Evolutionary conservation across 2,888 invertebrate species (phyloP).

Genomic region (Ceriagrion tenellum): DNA sequence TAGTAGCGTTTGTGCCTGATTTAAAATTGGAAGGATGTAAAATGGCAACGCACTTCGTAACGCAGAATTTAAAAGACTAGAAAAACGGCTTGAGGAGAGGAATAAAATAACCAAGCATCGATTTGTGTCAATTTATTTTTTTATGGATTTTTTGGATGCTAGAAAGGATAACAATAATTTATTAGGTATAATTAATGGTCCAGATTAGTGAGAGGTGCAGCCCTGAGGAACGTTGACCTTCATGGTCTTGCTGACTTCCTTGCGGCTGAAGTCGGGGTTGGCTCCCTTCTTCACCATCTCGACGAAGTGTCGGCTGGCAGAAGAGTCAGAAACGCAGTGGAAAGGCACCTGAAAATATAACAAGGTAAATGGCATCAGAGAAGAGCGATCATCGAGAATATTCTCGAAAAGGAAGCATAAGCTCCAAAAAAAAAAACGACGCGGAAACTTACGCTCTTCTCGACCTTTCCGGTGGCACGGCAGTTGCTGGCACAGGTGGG

Average conservation of each 20-base stretch:
- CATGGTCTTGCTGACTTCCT: conserved; percentile 75
- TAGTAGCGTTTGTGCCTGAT: too few relatives aligned
- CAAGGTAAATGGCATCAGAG: too few relatives aligned
- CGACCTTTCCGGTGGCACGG: conserved; percentile 76
- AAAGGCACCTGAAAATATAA: conserved; percentile 47
- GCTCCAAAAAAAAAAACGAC: not conserved
- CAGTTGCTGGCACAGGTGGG: conserved; percentile 81
- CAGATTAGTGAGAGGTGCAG: conserved; percentile 58
- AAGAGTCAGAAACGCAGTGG: conserved; percentile 29
- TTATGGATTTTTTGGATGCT: too few relatives aligned
- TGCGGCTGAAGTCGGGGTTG: conserved; percentile 79
- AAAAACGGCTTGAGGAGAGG: too few relatives aligned
- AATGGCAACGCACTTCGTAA: too few relatives aligned
- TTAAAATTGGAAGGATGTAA: too few relatives aligned
- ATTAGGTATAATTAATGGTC: too few relatives aligned
- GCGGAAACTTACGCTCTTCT: conserved; percentile 77
- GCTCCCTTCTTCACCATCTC: conserved; percentile 78
- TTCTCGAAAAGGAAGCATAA: not conserved
- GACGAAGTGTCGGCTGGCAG: conserved; percentile 74
- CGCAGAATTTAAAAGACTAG: too few relatives aligned
- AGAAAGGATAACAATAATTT: too few relatives aligned
- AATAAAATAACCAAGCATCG: too few relatives aligned
- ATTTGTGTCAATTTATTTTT: too few relatives aligned
- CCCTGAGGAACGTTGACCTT: conserved; percentile 76
- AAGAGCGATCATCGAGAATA: too few relatives aligned